Evolutionary conservation across 1,140 invertebrate species (phyloP), one percentile per base, ranked within the genome.

Genomic region (Oedothorax gibbosus): DNA sequence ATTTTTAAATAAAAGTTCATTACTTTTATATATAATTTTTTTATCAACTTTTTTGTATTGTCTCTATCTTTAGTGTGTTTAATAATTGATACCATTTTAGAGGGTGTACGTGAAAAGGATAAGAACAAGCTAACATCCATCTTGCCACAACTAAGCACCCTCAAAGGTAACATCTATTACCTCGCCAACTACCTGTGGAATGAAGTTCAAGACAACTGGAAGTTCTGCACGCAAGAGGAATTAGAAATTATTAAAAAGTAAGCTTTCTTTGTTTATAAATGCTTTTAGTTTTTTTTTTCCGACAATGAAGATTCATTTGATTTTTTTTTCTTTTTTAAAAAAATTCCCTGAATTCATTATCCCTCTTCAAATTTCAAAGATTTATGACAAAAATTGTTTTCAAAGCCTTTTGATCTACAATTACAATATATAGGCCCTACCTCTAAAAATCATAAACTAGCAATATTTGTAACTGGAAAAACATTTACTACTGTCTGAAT

Each of bases 121-220:
- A 93, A 94, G 88, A 93, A 92, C 88, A 90, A 93, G 88, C 92
- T 96, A 87, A 93, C 92, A 88, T 93, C 92, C 86, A 93, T 96
- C 87, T 91, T 98, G 87, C 94, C 93, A 87, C 93, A 95, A 89
- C 93, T 98, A 83, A 94, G 95, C 79, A 91, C 90, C 65, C 91
- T 96, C 89, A 94, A 95, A 88, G 95, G 97, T 90, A 98, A 98
- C 91, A 94, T 93, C 86, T 98, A 96, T 91, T 93, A 95, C 88
- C 91, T 99, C 89, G 92, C 94, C 73, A 94, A 95, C 88, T 93
- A 95, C 88, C 91, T 96, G 86, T 98, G 96, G 95, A 96, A 95
- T 89, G 96, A 98, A 89, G 96, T 99, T 69, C 94, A 95, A 88
- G 96, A 98, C 89, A 87, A 88, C 68, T 99, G 97, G 97, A 95